These are phyloP conservation scores for Cyprinodon tularosa DNA, from an alignment of 2,113 vertebrate species.

Conservation along the genomic window DNA sequence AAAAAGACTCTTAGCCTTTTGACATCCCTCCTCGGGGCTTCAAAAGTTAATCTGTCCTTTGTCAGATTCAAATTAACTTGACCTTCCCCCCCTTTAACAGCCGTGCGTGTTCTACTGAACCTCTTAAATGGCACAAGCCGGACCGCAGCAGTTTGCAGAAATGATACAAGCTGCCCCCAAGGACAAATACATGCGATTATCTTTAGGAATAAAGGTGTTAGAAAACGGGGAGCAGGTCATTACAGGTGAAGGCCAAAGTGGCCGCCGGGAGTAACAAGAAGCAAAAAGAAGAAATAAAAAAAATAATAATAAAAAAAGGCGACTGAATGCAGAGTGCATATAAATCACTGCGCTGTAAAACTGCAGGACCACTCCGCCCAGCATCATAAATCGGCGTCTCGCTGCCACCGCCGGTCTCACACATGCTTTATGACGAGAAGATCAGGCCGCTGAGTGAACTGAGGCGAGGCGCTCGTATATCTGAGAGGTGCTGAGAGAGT, in stretches of 20 bases:
- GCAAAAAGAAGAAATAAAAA: not conserved
- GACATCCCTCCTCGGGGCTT: slow-evolving; percentile 46
- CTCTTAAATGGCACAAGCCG: slow-evolving; percentile 42
- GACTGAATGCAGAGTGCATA: slow-evolving; percentile 23
- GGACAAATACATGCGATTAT: slow-evolving; percentile 52
- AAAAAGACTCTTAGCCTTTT: slow-evolving; percentile 64
- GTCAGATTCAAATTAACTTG: slow-evolving; percentile 63
- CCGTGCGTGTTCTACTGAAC: slow-evolving; percentile 17
- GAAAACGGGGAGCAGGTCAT: not conserved
- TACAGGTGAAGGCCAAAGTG: slow-evolving; percentile 57
- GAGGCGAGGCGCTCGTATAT: slow-evolving; percentile 56
- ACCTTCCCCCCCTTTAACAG: slow-evolving; percentile 42
- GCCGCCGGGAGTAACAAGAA: not conserved
- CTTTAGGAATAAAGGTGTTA: slow-evolving; percentile 20
- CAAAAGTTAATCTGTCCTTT: slow-evolving; percentile 63
- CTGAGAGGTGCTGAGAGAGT: slow-evolving; percentile 32
- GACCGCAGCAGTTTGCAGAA: slow-evolving; percentile 39
- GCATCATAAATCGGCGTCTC: slow-evolving; percentile 70
- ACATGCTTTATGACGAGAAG: slow-evolving; percentile 76
- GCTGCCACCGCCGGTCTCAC: slow-evolving; percentile 44
- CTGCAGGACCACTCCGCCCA: slow-evolving; percentile 53
- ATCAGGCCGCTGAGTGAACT: slow-evolving; percentile 69
- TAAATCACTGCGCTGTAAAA: slow-evolving; percentile 71
- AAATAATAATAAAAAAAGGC: slow-evolving; percentile 8
- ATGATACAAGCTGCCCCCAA: slow-evolving; percentile 50